phyloP scores from a whole-genome alignment of 2,797 vertebrate species.

The Alectoris magna region DNA sequence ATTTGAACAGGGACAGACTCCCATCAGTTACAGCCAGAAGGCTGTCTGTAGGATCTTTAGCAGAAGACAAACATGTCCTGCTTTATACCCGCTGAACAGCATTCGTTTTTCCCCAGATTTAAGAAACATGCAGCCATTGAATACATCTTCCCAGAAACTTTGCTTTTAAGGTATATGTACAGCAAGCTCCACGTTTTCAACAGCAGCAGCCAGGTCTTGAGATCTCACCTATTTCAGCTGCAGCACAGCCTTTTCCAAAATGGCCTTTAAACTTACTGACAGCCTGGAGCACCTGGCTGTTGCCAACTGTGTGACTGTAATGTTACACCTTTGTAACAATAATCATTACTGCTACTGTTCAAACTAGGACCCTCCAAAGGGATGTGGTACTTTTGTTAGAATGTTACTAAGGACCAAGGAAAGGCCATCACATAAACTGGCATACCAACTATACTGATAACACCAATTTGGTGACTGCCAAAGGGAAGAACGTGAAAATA shows the following conservation, averaged over 20 bases:
- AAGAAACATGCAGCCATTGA: neutral
- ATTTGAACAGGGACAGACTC: slow-evolving; percentile 15
- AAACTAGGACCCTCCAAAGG: neutral
- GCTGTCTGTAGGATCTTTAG: neutral
- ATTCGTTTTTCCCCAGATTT: neutral
- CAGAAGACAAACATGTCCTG: neutral
- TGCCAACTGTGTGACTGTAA: neutral
- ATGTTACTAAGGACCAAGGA: neutral
- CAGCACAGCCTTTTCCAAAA: neutral
- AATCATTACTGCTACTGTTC: neutral
- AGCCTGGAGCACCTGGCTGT: neutral
- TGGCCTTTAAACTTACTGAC: neutral
- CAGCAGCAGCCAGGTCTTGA: neutral
- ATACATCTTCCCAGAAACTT: neutral
- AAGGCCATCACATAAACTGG: neutral
- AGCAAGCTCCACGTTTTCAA: neutral
- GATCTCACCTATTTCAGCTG: neutral
- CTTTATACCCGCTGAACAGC: neutral
- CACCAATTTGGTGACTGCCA: neutral
- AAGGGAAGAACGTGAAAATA: slow-evolving; percentile 13
- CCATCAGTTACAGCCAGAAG: neutral
- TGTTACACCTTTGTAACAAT: neutral
- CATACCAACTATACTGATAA: neutral
- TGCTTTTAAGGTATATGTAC: neutral
- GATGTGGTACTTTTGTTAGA: neutral